Base-by-base conservation (phyloP, 2,113 vertebrate genomes). In the Tiliqua scincoides region DNA sequence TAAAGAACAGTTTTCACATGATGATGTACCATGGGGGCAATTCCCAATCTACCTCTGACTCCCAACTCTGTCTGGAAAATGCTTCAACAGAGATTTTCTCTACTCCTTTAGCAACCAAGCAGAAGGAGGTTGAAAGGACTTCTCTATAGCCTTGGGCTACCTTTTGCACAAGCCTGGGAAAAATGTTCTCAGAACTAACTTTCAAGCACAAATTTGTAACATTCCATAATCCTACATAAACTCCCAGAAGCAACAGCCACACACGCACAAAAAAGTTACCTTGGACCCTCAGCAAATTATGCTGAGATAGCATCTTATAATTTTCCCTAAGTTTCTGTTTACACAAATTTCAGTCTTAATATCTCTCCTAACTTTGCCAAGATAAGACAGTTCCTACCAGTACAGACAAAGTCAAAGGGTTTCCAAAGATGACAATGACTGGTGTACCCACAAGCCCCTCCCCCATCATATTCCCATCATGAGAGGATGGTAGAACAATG, bases 61-160 rank as follows among this genome's bases (percentile, higher is more conserved):
- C 37, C 6, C 3, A 75, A 73, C 57, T 35, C 37, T 30, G 12
- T 20, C 52, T 77, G 43, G 59, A 37, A 68, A 32, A 27, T 68
- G 27, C 63, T 85, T 63, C 57, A 79, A 62, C 7, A 40, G 21
- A 62, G 61, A 17, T 61, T 77, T 76, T 37, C 62, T 85, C 30
- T 3, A 68, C 32, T 37, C 30, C 15, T 67, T 62, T 76, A 23
- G 32, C 23, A 54, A 57, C 32, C 61, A 17, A 54, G 63, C 61
- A 54, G 23, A 84, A 15, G 27, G 48, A 17, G 7, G 17, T 40
- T 79, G 77, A 43, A 81, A 79, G 87, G 57, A n/a, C 93, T 85
- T 89, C 68, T 87, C 62, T 71, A 84, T 88, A 30, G 30, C 67
- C 43, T 86, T 89, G 43, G 0, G 9, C 20, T 83, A 84, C 61